Conservation (phyloP, 2,888 invertebrate species). For the Sesia bembeciformis region DNA sequence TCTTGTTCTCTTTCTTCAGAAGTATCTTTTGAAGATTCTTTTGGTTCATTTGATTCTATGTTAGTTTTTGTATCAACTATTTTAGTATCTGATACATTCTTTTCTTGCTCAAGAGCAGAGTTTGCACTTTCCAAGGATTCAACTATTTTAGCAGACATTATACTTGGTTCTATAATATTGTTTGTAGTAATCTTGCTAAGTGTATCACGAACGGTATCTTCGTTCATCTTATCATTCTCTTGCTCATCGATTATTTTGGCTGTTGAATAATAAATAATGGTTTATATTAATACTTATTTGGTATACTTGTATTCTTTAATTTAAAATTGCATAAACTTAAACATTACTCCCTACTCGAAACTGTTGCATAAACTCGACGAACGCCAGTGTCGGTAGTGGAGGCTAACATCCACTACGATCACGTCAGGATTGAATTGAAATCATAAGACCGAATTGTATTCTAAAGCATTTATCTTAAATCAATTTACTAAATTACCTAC, state of each 20-base stretch:
- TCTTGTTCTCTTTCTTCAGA: background rate
- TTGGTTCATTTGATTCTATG: background rate
- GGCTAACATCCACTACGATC: too few species aligned
- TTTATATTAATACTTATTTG: too few species aligned
- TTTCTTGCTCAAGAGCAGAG: background rate
- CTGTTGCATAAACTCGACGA: too few species aligned
- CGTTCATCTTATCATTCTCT: constrained; percentile 14
- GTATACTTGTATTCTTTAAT: too few species aligned
- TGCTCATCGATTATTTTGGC: constrained; percentile 18
- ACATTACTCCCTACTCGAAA: too few species aligned
- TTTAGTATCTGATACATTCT: background rate
- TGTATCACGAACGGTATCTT: constrained; percentile 18
- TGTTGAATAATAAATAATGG: constrained; percentile 6
- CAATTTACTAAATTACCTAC: too few species aligned
- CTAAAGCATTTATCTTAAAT: too few species aligned
- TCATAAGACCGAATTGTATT: too few species aligned
- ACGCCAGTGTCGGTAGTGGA: too few species aligned
- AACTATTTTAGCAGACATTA: background rate
- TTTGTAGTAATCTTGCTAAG: background rate
- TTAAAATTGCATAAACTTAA: too few species aligned
- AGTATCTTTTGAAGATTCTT: background rate
- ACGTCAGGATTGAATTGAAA: too few species aligned
- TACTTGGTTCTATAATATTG: background rate
- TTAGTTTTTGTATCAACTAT: background rate
- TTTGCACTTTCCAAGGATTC: background rate